Conservation (phyloP, 1,140 invertebrate genomes). For the Zaprionus taronus region DNA sequence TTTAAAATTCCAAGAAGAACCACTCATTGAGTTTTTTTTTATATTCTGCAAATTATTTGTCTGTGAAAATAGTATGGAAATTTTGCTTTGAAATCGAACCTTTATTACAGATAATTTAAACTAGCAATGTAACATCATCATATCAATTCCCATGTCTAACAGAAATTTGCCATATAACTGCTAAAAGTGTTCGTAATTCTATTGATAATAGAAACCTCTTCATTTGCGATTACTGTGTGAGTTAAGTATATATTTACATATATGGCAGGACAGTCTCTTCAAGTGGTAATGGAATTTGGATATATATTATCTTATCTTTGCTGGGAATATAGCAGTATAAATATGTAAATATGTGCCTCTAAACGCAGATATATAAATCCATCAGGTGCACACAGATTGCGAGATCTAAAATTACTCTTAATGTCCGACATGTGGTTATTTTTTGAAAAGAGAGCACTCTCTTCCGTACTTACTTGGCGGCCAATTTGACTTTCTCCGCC, state of each 20-base stretch:
- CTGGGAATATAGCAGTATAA: background rate
- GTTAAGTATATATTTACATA: background rate
- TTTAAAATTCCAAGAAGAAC: background rate
- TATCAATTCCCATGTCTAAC: too few relatives aligned
- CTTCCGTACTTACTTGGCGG: slow-evolving; percentile 57
- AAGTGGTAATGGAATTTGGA: background rate
- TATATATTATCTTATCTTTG: slow-evolving; percentile 16
- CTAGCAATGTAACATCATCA: too few relatives aligned
- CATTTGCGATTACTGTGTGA: background rate
- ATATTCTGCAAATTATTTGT: background rate
- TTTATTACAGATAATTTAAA: too few relatives aligned
- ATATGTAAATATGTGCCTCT: background rate
- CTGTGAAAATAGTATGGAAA: background rate
- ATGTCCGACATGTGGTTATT: background rate
- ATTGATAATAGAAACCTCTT: background rate
- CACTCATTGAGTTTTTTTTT: background rate
- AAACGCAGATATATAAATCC: slow-evolving; percentile 14
- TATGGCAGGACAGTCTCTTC: background rate
- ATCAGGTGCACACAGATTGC: slow-evolving; percentile 1
- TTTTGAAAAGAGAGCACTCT: background rate
- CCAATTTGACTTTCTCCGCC: slow-evolving; percentile 57
- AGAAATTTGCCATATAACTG: too few relatives aligned
- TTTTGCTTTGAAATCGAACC: too few relatives aligned
- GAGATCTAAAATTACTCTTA: background rate
- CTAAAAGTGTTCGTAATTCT: too few relatives aligned